These are phyloP conservation scores for Seriola dumerili DNA, from an alignment of 2,113 vertebrate genomes.

Conservation along the genomic window DNA sequence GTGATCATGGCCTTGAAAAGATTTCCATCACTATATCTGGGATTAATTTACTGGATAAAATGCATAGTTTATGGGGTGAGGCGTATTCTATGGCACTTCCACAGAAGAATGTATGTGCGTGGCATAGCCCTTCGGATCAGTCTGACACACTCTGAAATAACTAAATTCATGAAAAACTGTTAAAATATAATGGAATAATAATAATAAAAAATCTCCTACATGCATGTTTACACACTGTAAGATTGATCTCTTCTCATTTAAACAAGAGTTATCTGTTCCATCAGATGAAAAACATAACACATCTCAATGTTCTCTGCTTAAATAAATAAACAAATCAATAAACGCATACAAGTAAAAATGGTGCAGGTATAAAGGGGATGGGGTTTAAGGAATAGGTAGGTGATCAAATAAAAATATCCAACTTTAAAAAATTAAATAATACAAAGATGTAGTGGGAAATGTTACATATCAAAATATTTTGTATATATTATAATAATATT, in stretches of 20 bases:
- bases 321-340: background rate
- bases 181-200: background rate
- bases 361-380: background rate
- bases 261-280: background rate
- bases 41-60: slow-evolving; percentile 19
- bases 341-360: background rate
- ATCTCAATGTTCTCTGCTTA: background rate
- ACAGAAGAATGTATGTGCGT: slow-evolving; percentile 24
- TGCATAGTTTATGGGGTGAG: slow-evolving; percentile 49
- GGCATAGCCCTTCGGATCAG: slow-evolving; percentile 77
- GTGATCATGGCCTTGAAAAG: slow-evolving; percentile 23
- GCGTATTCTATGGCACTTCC: slow-evolving; percentile 47
- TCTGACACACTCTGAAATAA: slow-evolving; percentile 22
- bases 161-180: background rate
- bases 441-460: background rate
- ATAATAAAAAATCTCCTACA: background rate
- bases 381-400: background rate
- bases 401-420: slow-evolving; percentile 1
- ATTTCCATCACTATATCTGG: background rate
- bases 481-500: slow-evolving; percentile 17
- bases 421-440: background rate
- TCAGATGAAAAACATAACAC: background rate
- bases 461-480: slow-evolving; percentile 41
- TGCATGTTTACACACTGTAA: background rate
- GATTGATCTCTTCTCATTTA: background rate